Evolutionary conservation across 2,797 vertebrate genomes (phyloP).

Genomic region (Craterocephalus amniculus): DNA sequence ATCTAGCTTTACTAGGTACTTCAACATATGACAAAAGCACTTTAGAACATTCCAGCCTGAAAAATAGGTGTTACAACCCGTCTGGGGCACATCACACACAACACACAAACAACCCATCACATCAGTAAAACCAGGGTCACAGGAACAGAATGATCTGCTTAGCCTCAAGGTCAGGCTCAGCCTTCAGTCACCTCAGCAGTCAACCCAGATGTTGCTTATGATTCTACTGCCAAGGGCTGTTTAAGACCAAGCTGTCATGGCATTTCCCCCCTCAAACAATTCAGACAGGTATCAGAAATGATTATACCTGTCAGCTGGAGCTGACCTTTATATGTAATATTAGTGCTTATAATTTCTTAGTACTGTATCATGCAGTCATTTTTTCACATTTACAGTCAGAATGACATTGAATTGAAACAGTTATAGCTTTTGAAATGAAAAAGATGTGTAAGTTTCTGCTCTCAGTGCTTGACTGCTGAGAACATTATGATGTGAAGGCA

Average conservation of each 20-base stretch:
- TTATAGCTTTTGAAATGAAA: not conserved
- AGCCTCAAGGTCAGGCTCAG: conserved; percentile 64
- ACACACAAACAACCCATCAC: conserved; percentile 61
- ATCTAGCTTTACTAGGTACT: not conserved
- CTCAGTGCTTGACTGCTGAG: not conserved
- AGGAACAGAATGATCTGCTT: conserved; percentile 47
- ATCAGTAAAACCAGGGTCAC: conserved; percentile 59
- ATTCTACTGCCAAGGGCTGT: conserved; percentile 46
- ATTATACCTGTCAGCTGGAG: conserved; percentile 15
- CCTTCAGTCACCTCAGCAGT: conserved; percentile 58
- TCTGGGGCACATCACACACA: conserved; percentile 41
- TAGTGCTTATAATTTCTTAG: not conserved
- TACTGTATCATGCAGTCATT: not conserved
- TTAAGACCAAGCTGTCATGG: conserved; percentile 51
- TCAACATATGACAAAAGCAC: not conserved
- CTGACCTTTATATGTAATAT: conserved; percentile 8
- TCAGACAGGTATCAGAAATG: conserved; percentile 32
- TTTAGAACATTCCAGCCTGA: conserved; percentile 37
- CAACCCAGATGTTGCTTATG: conserved; percentile 41
- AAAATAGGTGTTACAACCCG: conserved; percentile 56
- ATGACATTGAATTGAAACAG: not conserved
- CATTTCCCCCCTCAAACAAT: conserved; percentile 36
- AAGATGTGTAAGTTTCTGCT: not conserved
- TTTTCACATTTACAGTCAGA: not conserved
- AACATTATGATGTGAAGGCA: conserved; percentile 7